A percentile compares a stretch with the other conserved stretches of the same genome.
Evolutionary conservation across 1,140 invertebrate genomes (phyloP).

Genomic region (Venturia canescens): DNA sequence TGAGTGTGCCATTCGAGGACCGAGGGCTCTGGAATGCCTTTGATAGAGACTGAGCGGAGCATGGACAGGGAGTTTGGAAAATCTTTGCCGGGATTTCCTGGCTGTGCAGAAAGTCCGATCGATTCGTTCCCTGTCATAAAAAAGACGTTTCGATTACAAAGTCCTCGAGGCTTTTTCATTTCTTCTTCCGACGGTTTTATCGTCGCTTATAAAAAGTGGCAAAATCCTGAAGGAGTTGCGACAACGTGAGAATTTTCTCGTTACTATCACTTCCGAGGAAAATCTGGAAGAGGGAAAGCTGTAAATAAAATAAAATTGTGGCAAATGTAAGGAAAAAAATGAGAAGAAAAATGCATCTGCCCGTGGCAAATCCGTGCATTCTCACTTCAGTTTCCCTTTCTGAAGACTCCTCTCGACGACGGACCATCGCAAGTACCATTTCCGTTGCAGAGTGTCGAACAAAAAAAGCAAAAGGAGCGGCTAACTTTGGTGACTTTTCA

Average conservation of each 20-base stretch:
- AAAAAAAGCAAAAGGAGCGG: conserved; percentile 59
- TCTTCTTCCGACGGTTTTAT: neutral
- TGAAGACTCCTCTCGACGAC: neutral
- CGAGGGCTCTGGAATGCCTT: conserved; percentile 13
- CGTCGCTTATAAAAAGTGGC: neutral
- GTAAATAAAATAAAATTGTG: neutral
- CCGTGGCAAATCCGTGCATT: conserved; percentile 62
- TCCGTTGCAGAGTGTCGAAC: conserved; percentile 42
- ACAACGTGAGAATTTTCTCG: neutral
- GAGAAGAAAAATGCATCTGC: conserved; percentile 55
- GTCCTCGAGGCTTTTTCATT: neutral
- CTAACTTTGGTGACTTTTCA: conserved; percentile 12
- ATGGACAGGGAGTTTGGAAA: neutral
- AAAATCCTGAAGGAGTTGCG: neutral
- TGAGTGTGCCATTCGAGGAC: conserved; percentile 34
- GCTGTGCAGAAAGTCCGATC: conserved; percentile 6
- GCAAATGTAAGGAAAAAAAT: no score
- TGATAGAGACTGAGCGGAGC: neutral
- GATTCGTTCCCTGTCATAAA: neutral
- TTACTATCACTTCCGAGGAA: conserved; percentile 19
- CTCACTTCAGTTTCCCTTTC: conserved; percentile 45
- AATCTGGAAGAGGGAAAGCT: neutral
- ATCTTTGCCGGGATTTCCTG: no score
- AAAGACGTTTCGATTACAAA: neutral
- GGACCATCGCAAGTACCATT: conserved; percentile 50